Percentiles rank a stretch among this genome's conserved stretches.
Evolutionary conservation across 2,888 invertebrate species (phyloP).

Genomic region (Rhagonycha lutea): DNA sequence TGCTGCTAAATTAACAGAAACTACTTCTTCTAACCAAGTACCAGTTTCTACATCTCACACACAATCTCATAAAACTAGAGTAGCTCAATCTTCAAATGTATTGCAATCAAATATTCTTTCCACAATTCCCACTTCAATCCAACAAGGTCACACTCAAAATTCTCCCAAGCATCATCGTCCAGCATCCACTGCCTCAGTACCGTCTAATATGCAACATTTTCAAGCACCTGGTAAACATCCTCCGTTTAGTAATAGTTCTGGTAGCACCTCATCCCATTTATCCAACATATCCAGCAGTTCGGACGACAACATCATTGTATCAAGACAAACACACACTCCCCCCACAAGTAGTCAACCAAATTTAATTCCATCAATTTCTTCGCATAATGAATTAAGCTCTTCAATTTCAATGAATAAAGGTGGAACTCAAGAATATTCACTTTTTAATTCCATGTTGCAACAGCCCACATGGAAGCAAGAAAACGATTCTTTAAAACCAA

Average conservation of each 20-base stretch:
- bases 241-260: slow-evolving; percentile 23
- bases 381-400: slow-evolving; percentile 17
- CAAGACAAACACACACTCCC: slow-evolving; percentile 30
- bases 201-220: slow-evolving; percentile 53
- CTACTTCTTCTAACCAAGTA: slow-evolving; percentile 46
- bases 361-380: slow-evolving; percentile 37
- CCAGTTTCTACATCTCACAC: slow-evolving; percentile 34
- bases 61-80: slow-evolving; percentile 27
- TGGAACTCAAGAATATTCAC: slow-evolving; percentile 78
- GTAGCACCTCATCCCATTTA: slow-evolving; percentile 9
- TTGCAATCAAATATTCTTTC: slow-evolving; percentile 39
- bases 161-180: slow-evolving; percentile 51
- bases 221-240: slow-evolving; percentile 42
- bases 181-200: slow-evolving; percentile 51
- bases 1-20: slow-evolving; percentile 73
- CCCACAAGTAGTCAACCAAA: slow-evolving; percentile 39
- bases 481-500: slow-evolving; percentile 61
- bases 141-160: slow-evolving; percentile 34
- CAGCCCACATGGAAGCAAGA: slow-evolving; percentile 67
- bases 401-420: slow-evolving; percentile 39
- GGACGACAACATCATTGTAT: slow-evolving; percentile 31
- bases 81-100: slow-evolving; percentile 32
- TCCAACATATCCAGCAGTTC: slow-evolving; percentile 6
- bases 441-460: slow-evolving; percentile 80
- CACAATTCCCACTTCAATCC: slow-evolving; percentile 39